phyloP scores from a whole-genome alignment of 2,888 invertebrate species.

The Mellilla xanthometata region DNA sequence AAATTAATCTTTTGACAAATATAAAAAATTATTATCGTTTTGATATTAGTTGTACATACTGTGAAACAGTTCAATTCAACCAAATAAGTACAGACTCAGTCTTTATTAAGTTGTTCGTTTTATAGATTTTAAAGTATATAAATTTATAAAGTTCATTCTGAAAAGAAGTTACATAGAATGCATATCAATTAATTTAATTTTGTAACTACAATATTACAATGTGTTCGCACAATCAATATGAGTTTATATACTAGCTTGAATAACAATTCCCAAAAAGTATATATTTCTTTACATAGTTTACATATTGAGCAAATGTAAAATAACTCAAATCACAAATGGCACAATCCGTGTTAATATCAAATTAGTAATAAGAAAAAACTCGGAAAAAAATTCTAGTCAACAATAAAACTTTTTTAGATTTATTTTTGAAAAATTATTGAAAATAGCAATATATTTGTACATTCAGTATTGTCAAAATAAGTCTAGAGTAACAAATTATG shows the following conservation, averaged over 20 bases:
- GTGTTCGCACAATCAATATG: conserved; percentile 2
- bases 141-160: no score
- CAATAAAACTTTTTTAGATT: no score
- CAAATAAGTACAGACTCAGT: conserved; percentile 27
- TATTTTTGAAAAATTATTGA: no score
- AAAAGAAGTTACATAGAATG: conserved; percentile 5
- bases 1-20: no score
- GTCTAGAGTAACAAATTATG: no score
- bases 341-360: not conserved
- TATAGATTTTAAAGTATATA: not conserved
- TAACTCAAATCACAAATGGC: conserved; percentile 4
- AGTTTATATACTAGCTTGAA: conserved; percentile 19
- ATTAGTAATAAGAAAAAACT: no score
- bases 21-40: no score
- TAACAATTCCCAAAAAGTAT: conserved; percentile 46
- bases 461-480: no score
- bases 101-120: conserved; percentile 23
- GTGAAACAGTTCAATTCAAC: not conserved
- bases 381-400: no score
- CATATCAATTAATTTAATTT: conserved; percentile 9
- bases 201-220: not conserved
- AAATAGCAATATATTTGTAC: no score
- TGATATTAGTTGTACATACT: no score
- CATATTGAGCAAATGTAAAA: conserved; percentile 61
- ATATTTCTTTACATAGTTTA: conserved; percentile 28